phyloP scores from a whole-genome alignment of 2,113 vertebrate species.

The Xenotilapia leptura region DNA sequence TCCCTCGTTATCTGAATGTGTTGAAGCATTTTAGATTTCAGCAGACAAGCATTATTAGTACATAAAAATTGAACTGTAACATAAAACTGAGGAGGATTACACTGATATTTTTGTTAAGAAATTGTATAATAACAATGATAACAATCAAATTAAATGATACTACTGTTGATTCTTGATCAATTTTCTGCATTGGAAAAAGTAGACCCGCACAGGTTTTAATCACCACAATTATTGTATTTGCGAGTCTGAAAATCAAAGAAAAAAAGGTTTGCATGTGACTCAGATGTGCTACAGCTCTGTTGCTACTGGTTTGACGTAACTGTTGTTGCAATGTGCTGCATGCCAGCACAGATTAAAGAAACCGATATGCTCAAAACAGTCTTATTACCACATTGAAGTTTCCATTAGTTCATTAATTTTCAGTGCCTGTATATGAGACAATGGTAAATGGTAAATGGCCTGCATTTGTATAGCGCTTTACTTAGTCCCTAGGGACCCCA shows the following conservation, averaged over 20 bases:
- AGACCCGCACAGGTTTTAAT: background rate
- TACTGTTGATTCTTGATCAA: background rate
- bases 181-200: background rate
- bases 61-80: background rate
- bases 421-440: rapidly evolving
- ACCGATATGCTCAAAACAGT: background rate
- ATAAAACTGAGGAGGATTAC: background rate
- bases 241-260: rapidly evolving
- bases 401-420: background rate
- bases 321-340: background rate
- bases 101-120: background rate
- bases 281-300: background rate
- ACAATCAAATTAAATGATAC: background rate
- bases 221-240: background rate
- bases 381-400: background rate
- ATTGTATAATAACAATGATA: background rate
- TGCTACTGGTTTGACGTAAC: rapidly evolving
- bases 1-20: background rate
- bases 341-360: rapidly evolving
- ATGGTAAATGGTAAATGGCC: background rate
- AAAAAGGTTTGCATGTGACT: background rate
- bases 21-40: too few relatives aligned
- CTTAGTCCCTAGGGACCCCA: too few relatives aligned
- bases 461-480: too few relatives aligned
- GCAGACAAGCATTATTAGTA: background rate